Conservation (phyloP, 2,113 vertebrate species). For the Drymodes brunneopygia region DNA sequence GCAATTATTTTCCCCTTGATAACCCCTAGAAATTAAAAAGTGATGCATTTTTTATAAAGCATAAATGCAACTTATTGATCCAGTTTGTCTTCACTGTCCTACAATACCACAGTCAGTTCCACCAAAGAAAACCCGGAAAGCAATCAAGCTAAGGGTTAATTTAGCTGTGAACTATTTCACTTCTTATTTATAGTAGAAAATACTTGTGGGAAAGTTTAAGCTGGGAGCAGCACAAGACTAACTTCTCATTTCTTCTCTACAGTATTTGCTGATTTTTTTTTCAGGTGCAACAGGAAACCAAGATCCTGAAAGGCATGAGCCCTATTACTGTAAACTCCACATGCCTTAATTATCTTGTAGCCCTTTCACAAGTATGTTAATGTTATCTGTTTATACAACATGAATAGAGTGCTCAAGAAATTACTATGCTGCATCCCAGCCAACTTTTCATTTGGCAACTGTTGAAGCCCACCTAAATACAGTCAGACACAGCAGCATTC, state of each 20-base stretch:
- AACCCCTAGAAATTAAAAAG: not conserved
- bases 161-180: conserved; percentile 39
- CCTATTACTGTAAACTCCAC: not conserved
- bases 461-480: conserved; percentile 1
- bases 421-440: not conserved
- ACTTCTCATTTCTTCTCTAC: conserved; percentile 44
- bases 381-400: conserved; percentile 42
- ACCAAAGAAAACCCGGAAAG: not conserved
- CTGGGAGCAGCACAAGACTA: conserved; percentile 13
- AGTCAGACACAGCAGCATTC: not conserved
- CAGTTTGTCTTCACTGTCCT: not conserved
- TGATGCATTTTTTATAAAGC: not conserved
- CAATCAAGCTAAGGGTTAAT: conserved; percentile 30
- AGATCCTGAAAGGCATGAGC: conserved; percentile 16
- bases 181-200: conserved; percentile 60
- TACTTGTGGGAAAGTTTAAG: conserved; percentile 52
- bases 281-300: conserved; percentile 41
- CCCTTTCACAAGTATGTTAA: conserved; percentile 23
- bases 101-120: not conserved
- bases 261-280: conserved; percentile 10
- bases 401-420: conserved; percentile 22
- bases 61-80: not conserved
- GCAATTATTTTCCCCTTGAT: not conserved
- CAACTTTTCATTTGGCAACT: conserved; percentile 29
- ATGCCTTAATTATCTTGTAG: conserved; percentile 11